A percentile compares a stretch with the other conserved stretches of the same genome.
Evolutionary conservation across 2,888 invertebrate species (phyloP).

Genomic region (Esperia sulphurella): DNA sequence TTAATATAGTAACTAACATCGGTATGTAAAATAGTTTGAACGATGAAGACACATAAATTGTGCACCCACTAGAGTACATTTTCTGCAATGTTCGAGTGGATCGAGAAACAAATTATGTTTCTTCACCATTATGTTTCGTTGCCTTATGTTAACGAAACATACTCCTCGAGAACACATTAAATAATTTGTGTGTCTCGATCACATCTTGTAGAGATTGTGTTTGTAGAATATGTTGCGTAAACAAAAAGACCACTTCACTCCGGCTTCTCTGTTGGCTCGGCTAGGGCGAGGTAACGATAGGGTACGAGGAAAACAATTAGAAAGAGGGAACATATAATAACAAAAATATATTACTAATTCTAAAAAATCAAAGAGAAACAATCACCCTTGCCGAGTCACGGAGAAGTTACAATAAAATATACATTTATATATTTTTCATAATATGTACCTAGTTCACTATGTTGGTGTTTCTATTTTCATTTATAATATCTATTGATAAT

Average conservation of each 20-base stretch:
- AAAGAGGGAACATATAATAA: slow-evolving; percentile 65
- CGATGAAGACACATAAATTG: slow-evolving; percentile 52
- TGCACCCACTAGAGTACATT: slow-evolving; percentile 21
- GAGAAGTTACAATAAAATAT: slow-evolving; percentile 41
- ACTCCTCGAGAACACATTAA: slow-evolving; percentile 17
- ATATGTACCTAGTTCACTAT: slow-evolving; percentile 69
- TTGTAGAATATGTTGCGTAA: slow-evolving; percentile 44
- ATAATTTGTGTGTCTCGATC: slow-evolving; percentile 9
- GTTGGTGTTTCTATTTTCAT: slow-evolving; percentile 76
- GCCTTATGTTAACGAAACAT: slow-evolving; percentile 43
- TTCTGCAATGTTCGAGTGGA: slow-evolving; percentile 15
- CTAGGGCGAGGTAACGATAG: slow-evolving; percentile 48
- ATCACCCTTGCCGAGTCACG: slow-evolving; percentile 45
- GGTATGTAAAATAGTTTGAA: slow-evolving; percentile 73
- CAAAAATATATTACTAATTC: slow-evolving; percentile 70
- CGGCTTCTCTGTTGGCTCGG: slow-evolving; percentile 39
- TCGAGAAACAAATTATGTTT: slow-evolving; percentile 33
- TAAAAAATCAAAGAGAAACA: slow-evolving; percentile 53
- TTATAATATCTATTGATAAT: slow-evolving; percentile 62
- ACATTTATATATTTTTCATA: slow-evolving; percentile 46
- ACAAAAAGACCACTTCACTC: slow-evolving; percentile 29
- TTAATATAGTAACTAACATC: slow-evolving; percentile 68
- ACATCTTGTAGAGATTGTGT: slow-evolving; percentile 27
- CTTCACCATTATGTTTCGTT: slow-evolving; percentile 39
- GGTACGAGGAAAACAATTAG: slow-evolving; percentile 53